These are phyloP conservation scores for Coelopa pilipes DNA, from an alignment of 2,888 invertebrate genomes.

Conservation along the genomic window DNA sequence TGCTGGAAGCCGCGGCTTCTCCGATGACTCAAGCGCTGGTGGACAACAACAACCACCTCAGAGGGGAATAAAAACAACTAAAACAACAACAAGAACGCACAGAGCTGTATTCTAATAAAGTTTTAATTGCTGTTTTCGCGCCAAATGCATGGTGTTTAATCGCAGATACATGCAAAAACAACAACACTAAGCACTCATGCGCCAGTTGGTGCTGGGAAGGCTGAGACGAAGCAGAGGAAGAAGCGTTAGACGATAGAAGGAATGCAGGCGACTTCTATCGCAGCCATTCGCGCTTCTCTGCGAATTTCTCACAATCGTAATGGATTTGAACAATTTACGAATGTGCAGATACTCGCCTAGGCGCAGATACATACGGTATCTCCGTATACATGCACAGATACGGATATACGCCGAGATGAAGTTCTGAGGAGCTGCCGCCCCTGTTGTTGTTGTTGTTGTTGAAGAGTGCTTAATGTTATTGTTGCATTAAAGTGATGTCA, in stretches of 20 bases:
- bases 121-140: conserved; percentile 47
- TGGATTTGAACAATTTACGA: conserved; percentile 21
- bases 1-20: background rate
- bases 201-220: background rate
- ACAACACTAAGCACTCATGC: conserved; percentile 4
- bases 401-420: background rate
- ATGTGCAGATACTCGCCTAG: background rate
- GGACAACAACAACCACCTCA: background rate
- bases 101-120: conserved; percentile 34
- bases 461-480: too few species aligned
- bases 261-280: background rate
- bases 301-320: conserved; percentile 64
- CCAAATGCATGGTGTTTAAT: conserved; percentile 31
- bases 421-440: background rate
- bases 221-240: conserved; percentile 18
- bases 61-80: conserved; percentile 15
- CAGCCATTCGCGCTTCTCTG: conserved; percentile 57
- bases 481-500: too few species aligned
- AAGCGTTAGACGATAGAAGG: background rate
- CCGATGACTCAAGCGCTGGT: background rate
- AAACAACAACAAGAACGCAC: conserved; percentile 16
- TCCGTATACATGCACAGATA: background rate
- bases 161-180: conserved; percentile 8
- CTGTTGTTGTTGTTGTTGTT: too few species aligned
- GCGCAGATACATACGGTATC: conserved; percentile 2